Conservation (phyloP, 1,140 invertebrate genomes). For the Cydia fagiglandana region DNA sequence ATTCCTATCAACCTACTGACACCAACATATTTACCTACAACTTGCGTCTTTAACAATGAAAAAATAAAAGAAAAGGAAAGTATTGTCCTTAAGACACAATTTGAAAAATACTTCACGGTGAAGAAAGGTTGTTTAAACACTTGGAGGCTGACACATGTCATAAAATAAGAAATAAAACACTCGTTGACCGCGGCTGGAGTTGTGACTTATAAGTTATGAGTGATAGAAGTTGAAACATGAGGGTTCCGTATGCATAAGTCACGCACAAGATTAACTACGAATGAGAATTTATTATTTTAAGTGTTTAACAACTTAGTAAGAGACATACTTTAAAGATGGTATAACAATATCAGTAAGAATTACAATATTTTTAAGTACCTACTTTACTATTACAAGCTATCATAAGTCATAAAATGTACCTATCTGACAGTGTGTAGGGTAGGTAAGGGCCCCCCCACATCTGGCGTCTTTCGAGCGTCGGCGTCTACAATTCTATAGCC, state of each 20-base stretch:
- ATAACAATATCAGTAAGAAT: too few species aligned
- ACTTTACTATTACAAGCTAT: too few species aligned
- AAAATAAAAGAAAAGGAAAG: slow-evolving; percentile 8
- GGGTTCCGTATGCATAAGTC: neutral
- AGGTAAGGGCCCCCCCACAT: too few species aligned
- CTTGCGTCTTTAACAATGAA: neutral
- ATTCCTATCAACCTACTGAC: neutral
- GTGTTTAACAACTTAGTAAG: too few species aligned
- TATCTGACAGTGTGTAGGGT: too few species aligned
- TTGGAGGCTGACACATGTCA: slow-evolving; percentile 26
- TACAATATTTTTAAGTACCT: too few species aligned
- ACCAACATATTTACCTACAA: neutral
- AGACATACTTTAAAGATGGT: too few species aligned
- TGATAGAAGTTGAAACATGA: neutral
- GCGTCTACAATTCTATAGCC: too few species aligned
- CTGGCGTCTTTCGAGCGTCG: too few species aligned
- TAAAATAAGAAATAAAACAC: slow-evolving; percentile 5
- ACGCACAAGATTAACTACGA: neutral
- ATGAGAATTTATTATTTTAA: too few species aligned
- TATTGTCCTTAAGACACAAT: slow-evolving; percentile 22
- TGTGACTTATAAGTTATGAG: neutral
- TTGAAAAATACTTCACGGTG: slow-evolving; percentile 14
- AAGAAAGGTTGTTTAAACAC: slow-evolving; percentile 30
- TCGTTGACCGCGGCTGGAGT: neutral
- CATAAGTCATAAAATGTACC: too few species aligned